These are phyloP conservation scores for Piprites chloris DNA, from an alignment of 2,113 vertebrate genomes.

Conservation along the genomic window DNA sequence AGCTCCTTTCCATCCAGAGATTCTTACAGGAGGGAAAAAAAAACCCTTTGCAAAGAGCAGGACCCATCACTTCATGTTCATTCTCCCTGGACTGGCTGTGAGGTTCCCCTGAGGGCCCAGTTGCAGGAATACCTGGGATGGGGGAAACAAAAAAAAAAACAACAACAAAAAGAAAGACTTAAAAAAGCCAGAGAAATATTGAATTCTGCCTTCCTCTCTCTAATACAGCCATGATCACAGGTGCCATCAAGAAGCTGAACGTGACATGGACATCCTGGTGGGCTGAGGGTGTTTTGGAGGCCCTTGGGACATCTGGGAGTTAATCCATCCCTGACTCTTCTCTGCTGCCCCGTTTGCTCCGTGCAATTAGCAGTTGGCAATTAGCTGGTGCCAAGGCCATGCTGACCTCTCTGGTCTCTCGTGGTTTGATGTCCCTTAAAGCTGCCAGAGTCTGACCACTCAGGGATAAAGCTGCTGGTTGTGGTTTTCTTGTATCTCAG, in stretches of 20 bases:
- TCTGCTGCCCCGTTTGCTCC: not conserved
- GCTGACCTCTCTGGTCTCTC: not conserved
- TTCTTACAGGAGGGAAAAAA: not conserved
- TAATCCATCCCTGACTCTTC: not conserved
- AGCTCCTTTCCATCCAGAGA: not conserved
- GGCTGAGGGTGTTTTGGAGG: not conserved
- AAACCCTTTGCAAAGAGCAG: not conserved
- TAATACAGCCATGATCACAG: accelerated
- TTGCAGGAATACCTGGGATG: too few species aligned
- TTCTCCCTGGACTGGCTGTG: not conserved
- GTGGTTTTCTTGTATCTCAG: not conserved
- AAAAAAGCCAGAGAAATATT: not conserved
- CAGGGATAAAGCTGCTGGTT: not conserved
- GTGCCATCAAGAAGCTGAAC: not conserved
- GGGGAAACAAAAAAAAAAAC: too few species aligned
- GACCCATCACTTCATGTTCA: accelerated
- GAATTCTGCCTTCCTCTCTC: not conserved
- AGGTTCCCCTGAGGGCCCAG: too few species aligned
- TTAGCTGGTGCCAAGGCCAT: not conserved
- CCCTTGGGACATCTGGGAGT: accelerated
- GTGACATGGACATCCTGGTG: not conserved
- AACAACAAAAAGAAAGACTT: not conserved
- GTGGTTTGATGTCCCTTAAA: not conserved
- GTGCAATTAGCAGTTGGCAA: not conserved
- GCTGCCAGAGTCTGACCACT: too few species aligned